Evolutionary conservation across 2,888 invertebrate species (phyloP), one percentile per base, ranked within the genome.

Genomic region (Oxyteleia sp.): DNA sequence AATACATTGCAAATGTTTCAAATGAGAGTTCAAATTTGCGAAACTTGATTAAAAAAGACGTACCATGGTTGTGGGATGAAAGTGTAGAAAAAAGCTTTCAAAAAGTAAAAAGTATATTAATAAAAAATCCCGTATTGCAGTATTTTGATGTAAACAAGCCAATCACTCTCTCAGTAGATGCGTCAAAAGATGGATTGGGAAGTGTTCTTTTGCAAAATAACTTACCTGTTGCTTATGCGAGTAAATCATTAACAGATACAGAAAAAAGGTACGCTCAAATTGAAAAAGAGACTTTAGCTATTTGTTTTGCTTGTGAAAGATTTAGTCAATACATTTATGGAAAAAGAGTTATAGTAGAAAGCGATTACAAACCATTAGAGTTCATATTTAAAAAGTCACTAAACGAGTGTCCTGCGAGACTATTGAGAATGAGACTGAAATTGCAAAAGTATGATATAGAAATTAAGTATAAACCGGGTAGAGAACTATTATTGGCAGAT

Each of bases 251-350:
- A 29, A 89, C 88, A 5, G 20, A 75, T 16, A 84, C 84, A 4
- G 89, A 91, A 84, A 16, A 55, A 18, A 85, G 79, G 10, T 90
- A 89, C 82, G 86, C 88, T 15, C 90, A 90, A 75, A 91, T 91
- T 11, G 90, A 92, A 63, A 91, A 91, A 82, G 91, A 92, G 72
- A 82, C 88, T n/a, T 61, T 90, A 41, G 91, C 92, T 2, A 90
- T 91, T 43, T 75, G 75, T 4, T 91, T 91, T 82, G 90, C 84
- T 5, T 89, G 89, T 69, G 64, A 85, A 23, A 88, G 87, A 69
- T 92, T 91, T 75, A 88, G 89, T 18, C 88, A 89, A 75, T 92
- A 90, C 66, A 85, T 92, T 1, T 91, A 87, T 84, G 90, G 87
- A 4, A 68, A 85, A 47, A 57, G 69, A 81, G 68, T 88, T 5